Evolutionary conservation across 2,888 invertebrate species (phyloP), one percentile per base, ranked within the genome.

Genomic region (Exocentrus adspersus): DNA sequence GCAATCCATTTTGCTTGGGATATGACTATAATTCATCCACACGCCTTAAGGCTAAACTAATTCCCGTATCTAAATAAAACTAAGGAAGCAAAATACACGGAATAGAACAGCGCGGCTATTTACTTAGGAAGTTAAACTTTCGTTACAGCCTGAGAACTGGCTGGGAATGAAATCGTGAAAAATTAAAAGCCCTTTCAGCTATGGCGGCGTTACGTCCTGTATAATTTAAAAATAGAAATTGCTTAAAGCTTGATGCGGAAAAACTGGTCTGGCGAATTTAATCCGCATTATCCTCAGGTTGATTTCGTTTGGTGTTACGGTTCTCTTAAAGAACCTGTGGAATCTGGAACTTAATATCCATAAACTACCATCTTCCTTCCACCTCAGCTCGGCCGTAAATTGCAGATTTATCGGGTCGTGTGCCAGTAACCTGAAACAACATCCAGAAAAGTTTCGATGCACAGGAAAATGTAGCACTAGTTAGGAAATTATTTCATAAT

Each of bases 281-380:
- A 75, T 68, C 24, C 92, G 87, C 52, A 93, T 73, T 14, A 94
- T 85, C 60, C 93, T 87, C 58, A 92, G 84, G 79, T 94, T 94
- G 32, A 88, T 85, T 80, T 93, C 92, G 54, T 87, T 86, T 0
- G 87, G 87, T 82, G 76, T 88, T 10, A 91, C 85, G 28, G 88
- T 86, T 73, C 88, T 87, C 64, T 87, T 84, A 85, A 92, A 93
- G 85, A 89, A 93, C 73, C 90, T 90, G 75, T 94, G 94, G 85
- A 94, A 92, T 62, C 91, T 87, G 0, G 92, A 89, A 1, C 91
- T 87, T 37, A 94, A 82, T 3, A 87, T 83, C 89, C 92, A 94
- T n/a, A 93, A 78, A 56, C 87, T 87, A 45, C 87, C 87, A 82
- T 93, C 93, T 0, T 87, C 84, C 63, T 86, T 87, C 84, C 89